Evolutionary conservation across 37 sponge, comb jelly and placozoan genomes (phyloP).

Genomic region (Halichondria panicea): DNA sequence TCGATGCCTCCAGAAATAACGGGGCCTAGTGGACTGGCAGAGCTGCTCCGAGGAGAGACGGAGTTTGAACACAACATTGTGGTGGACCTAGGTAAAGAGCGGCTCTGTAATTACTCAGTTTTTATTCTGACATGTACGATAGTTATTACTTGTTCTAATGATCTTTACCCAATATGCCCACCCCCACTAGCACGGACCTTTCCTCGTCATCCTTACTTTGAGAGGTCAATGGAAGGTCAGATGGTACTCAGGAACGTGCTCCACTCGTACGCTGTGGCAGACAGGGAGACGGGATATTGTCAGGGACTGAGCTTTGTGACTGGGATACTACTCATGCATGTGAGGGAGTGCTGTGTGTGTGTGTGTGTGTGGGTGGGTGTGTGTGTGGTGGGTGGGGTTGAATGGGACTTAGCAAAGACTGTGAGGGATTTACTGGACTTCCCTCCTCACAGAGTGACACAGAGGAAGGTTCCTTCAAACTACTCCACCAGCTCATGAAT

Average conservation of each 20-base stretch:
- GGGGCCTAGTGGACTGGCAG: neutral
- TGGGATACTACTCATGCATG: slow-evolving; percentile 89
- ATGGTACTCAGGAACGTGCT: slow-evolving; percentile 59
- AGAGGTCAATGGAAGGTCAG: slow-evolving; percentile 51
- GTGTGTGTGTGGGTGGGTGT: too few species aligned
- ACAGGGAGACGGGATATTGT: slow-evolving; percentile 91
- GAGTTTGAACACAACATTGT: slow-evolving; percentile 62
- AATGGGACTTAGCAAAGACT: neutral
- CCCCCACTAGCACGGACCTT: slow-evolving; percentile 70
- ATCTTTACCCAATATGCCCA: neutral
- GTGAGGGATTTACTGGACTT: neutral
- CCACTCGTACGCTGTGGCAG: slow-evolving; percentile 84
- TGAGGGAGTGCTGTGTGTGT: slow-evolving; percentile 43
- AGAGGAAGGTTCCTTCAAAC: slow-evolving; percentile 56
- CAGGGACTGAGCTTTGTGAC: slow-evolving; percentile 95
- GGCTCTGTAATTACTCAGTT: too few species aligned
- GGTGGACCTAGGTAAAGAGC: slow-evolving; percentile 67
- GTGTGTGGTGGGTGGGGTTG: too few species aligned
- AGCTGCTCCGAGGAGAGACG: slow-evolving; percentile 26
- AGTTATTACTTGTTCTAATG: neutral
- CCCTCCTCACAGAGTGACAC: slow-evolving; percentile 41
- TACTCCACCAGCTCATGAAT: slow-evolving; percentile 60
- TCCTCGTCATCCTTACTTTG: slow-evolving; percentile 89
- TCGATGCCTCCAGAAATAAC: neutral
- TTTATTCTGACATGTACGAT: neutral